Evolutionary conservation across 2,113 vertebrate genomes (phyloP).

Genomic region (Saimiri boliviensis): DNA sequence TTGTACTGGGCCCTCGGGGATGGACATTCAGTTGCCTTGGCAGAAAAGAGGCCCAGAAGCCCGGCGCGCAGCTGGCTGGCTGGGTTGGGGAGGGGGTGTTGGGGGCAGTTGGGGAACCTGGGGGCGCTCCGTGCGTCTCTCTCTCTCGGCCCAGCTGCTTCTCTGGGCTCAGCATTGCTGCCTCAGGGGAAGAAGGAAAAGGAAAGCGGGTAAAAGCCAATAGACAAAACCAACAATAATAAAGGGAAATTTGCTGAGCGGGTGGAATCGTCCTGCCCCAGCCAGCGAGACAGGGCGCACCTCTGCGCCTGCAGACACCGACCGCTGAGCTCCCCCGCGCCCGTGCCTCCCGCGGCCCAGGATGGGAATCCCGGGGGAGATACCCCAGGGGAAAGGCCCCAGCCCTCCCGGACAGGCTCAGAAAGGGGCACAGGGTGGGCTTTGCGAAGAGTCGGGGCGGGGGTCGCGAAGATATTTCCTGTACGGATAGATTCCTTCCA

Average conservation of each 20-base stretch:
- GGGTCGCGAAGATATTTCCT: not conserved
- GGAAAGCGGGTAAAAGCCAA: not conserved
- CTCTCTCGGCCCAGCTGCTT: not conserved
- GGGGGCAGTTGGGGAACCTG: no score
- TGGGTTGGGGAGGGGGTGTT: no score
- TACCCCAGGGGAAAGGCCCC: not conserved
- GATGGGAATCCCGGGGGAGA: not conserved
- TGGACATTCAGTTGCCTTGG: not conserved
- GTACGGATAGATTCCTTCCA: not conserved
- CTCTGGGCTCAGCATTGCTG: not conserved
- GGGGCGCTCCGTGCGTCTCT: fast-evolving
- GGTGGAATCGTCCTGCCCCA: not conserved
- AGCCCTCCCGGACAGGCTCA: not conserved
- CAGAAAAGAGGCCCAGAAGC: not conserved
- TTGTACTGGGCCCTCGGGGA: fast-evolving
- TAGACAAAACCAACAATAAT: not conserved
- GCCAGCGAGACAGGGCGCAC: not conserved
- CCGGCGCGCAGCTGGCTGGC: not conserved
- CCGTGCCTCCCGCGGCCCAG: no score
- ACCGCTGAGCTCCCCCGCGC: fast-evolving
- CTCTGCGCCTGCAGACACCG: no score
- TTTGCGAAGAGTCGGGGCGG: fast-evolving
- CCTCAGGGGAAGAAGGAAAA: not conserved
- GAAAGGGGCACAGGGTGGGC: not conserved
- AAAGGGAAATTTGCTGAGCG: not conserved